Conservation (phyloP, 1,140 invertebrate species). For the Cecropterus lyciades region DNA sequence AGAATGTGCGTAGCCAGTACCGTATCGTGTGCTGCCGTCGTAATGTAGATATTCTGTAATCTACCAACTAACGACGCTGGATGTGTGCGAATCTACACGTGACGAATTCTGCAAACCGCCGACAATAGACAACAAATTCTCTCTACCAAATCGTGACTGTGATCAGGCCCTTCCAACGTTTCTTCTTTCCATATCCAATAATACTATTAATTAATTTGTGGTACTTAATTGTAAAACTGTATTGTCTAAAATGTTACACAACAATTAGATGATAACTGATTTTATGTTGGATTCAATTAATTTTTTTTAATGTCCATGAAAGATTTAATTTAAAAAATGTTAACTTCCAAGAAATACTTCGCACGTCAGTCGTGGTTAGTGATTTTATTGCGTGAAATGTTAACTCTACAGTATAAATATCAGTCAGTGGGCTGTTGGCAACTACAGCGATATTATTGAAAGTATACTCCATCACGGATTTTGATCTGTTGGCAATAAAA, state of each 20-base stretch:
- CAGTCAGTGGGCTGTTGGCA: slow-evolving; percentile 48
- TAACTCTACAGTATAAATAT: slow-evolving; percentile 49
- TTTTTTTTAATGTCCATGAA: not conserved
- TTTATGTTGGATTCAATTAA: not conserved
- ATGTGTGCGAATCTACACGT: not conserved
- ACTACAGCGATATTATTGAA: slow-evolving; percentile 7
- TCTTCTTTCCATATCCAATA: slow-evolving; percentile 11
- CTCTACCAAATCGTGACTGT: not conserved
- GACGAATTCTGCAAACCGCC: not conserved
- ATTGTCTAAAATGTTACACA: slow-evolving; percentile 1
- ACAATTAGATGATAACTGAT: not conserved
- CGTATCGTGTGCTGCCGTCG: too few relatives aligned
- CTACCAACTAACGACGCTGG: too few relatives aligned
- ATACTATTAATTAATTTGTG: slow-evolving; percentile 20
- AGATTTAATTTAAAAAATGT: not conserved
- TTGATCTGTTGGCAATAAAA: not conserved
- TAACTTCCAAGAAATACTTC: slow-evolving; percentile 1
- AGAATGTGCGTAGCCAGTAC: too few relatives aligned
- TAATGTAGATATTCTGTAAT: too few relatives aligned
- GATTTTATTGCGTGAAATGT: slow-evolving; percentile 41
- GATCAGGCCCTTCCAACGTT: not conserved
- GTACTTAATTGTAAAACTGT: not conserved
- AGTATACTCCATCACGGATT: not conserved
- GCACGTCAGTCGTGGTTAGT: slow-evolving; percentile 27
- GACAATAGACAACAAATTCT: not conserved